Evolutionary conservation across 1,140 invertebrate species (phyloP).

Genomic region (Drosophila tani): DNA sequence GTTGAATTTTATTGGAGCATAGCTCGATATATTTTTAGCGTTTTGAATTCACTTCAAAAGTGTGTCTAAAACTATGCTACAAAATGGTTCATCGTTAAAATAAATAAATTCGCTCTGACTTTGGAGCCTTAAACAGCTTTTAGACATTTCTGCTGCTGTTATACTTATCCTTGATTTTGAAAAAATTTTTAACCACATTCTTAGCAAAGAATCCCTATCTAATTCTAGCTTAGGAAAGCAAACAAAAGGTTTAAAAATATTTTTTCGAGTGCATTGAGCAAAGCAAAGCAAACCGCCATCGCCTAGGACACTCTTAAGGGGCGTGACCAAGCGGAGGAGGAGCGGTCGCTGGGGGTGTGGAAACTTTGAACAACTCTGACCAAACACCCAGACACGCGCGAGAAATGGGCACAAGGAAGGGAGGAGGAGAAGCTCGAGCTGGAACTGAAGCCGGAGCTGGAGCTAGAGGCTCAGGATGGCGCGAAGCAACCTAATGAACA

Average conservation of each 20-base stretch:
- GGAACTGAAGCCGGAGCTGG: neutral
- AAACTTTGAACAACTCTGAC: conserved; percentile 44
- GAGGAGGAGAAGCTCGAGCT: neutral
- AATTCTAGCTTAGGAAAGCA: neutral
- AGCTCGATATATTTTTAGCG: neutral
- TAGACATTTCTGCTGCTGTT: no score
- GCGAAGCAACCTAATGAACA: conserved; percentile 75
- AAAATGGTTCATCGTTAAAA: no score
- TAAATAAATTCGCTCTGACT: no score
- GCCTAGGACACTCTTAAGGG: conserved; percentile 56
- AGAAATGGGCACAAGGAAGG: conserved; percentile 17
- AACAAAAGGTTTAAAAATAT: neutral
- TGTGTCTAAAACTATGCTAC: no score
- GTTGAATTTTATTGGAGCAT: no score
- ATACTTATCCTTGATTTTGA: no score
- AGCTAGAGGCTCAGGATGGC: conserved; percentile 22
- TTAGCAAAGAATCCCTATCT: no score
- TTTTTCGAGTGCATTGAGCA: conserved; percentile 5
- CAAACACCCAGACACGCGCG: conserved; percentile 40
- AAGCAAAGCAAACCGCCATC: conserved; percentile 33
- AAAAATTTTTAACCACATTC: no score
- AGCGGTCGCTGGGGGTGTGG: conserved; percentile 3
- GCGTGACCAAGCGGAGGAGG: conserved; percentile 9
- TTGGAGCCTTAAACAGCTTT: no score
- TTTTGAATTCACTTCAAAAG: no score